A percentile compares a stretch with the other conserved stretches of the same genome.
Conservation (phyloP, 2,113 vertebrate genomes). For the Dipodomys spectabilis region DNA sequence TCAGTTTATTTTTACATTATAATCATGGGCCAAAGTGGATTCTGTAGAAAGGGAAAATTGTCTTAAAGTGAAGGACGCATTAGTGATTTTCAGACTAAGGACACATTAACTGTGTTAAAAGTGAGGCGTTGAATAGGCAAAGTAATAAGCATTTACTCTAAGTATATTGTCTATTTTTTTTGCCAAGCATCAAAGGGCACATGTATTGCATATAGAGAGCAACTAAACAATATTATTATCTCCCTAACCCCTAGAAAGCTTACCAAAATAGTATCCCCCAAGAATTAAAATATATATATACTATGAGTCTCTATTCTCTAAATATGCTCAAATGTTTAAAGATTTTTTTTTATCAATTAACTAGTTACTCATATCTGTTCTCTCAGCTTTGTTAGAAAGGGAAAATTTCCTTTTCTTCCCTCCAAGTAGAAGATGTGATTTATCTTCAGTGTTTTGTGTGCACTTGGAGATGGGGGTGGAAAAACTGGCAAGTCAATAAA, state of each 20-base stretch:
- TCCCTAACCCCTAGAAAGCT: neutral
- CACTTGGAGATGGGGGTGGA: conserved; percentile 21
- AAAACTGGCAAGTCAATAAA: conserved; percentile 68
- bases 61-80: neutral
- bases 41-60: neutral
- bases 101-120: neutral
- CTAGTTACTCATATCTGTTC: neutral
- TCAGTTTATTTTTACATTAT: neutral
- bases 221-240: neutral
- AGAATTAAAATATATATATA: neutral
- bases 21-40: neutral
- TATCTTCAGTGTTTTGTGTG: conserved; percentile 34
- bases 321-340: neutral
- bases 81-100: conserved; percentile 41
- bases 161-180: conserved; percentile 34
- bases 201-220: conserved; percentile 26
- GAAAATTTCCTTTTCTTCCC: neutral
- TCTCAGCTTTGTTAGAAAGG: conserved; percentile 8
- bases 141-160: conserved; percentile 18
- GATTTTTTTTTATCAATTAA: conserved; percentile 14
- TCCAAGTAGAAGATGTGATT: conserved; percentile 37
- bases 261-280: neutral
- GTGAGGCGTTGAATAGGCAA: neutral
- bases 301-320: neutral
- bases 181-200: neutral